These are phyloP conservation scores for Diaprepes abbreviatus DNA, from an alignment of 2,888 invertebrate species.

Conservation along the genomic window DNA sequence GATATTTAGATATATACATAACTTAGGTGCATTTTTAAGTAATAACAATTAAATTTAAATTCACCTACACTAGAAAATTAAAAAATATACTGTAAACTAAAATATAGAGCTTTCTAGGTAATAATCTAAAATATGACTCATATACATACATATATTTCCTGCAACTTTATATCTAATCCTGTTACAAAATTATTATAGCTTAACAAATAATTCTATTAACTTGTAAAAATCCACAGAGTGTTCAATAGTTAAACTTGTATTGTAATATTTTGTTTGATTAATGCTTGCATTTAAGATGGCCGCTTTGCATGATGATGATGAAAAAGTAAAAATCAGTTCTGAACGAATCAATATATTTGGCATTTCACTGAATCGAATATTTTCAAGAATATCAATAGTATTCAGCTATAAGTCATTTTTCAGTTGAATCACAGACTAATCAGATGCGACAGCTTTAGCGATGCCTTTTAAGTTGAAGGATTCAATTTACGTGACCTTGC, in stretches of 20 bases:
- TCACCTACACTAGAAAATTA: slow-evolving; percentile 28
- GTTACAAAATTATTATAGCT: background rate
- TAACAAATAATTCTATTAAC: background rate
- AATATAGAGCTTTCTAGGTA: slow-evolving; percentile 30
- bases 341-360: no score
- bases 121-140: slow-evolving; percentile 19
- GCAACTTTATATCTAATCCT: slow-evolving; percentile 12
- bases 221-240: slow-evolving; percentile 21
- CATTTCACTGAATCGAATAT: no score
- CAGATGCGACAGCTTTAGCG: no score
- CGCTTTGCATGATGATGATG: no score
- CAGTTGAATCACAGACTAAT: no score
- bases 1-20: slow-evolving; percentile 37
- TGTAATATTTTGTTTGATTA: no score
- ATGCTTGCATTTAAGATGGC: no score
- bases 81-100: slow-evolving; percentile 27
- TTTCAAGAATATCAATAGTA: no score
- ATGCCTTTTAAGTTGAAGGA: no score
- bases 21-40: slow-evolving; percentile 30
- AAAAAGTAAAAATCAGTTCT: no score
- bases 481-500: no score
- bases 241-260: slow-evolving; percentile 9
- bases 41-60: slow-evolving; percentile 32
- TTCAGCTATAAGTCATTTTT: no score
- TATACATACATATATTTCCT: background rate